A percentile compares a stretch with the other conserved stretches of the same genome.
Evolutionary conservation across 2,797 vertebrate genomes (phyloP).

Genomic region (Micrastur ruficollis): DNA sequence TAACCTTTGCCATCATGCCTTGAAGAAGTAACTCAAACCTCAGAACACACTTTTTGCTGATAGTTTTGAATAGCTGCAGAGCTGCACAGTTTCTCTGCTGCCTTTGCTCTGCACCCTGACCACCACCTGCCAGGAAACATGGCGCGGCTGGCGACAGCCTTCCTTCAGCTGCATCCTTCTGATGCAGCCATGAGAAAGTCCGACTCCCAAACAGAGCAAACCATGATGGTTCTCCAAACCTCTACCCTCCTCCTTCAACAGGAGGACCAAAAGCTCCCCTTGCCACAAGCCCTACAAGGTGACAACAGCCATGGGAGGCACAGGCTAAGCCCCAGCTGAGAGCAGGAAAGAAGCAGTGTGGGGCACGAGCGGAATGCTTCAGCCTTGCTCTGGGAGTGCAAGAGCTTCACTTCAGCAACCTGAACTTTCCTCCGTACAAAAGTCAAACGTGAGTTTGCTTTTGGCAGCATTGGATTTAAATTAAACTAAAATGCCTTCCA

Average conservation of each 20-base stretch:
- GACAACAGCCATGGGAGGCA: background rate
- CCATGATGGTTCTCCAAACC: background rate
- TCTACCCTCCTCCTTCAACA: background rate
- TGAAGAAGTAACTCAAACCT: background rate
- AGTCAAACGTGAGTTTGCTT: background rate
- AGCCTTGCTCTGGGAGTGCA: background rate
- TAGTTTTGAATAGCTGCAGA: background rate
- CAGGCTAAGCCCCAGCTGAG: background rate
- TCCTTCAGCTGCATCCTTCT: background rate
- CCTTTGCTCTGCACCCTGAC: background rate
- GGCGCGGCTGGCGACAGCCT: fast-evolving
- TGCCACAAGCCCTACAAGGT: fast-evolving
- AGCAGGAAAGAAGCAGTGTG: fast-evolving
- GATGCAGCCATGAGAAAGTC: background rate
- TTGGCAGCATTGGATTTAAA: background rate
- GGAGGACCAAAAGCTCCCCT: background rate
- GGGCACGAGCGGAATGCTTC: background rate
- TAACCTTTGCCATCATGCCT: background rate
- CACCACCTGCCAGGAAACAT: background rate
- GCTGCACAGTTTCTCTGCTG: background rate
- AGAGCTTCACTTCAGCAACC: background rate
- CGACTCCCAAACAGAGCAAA: background rate
- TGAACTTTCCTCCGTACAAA: background rate
- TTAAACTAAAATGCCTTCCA: background rate
- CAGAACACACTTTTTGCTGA: background rate